Conservation (phyloP, 2,888 invertebrate genomes). For the Epinotia nisella region DNA sequence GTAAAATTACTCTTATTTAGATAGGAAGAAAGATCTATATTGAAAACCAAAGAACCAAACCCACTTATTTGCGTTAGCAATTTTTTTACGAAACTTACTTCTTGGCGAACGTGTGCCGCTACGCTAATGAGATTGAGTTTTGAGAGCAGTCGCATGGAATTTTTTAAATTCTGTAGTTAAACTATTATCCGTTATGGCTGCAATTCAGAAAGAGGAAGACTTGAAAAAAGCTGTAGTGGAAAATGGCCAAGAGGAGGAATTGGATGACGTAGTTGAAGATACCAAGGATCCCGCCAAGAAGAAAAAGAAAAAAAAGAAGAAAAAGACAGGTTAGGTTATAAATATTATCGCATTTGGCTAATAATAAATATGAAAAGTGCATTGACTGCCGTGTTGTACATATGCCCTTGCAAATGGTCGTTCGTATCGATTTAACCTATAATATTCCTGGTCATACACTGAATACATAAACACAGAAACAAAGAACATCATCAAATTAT, state of each 20-base stretch:
- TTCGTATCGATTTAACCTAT: conserved; percentile 13
- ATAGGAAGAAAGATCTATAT: not conserved
- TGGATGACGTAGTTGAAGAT: conserved; percentile 85
- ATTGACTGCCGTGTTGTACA: not conserved
- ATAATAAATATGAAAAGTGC: not conserved
- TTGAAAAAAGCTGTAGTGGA: conserved; percentile 69
- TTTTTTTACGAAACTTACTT: not conserved
- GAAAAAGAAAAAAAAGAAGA: conserved; percentile 95
- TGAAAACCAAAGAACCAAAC: not conserved
- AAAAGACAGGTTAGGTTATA: conserved; percentile 87
- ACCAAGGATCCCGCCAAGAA: conserved; percentile 89
- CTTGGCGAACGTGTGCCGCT: not conserved
- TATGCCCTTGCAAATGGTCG: conserved; percentile 11
- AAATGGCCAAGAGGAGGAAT: conserved; percentile 85
- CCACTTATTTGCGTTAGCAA: too few species aligned
- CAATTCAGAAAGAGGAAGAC: conserved; percentile 63
- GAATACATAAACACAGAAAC: conserved; percentile 22
- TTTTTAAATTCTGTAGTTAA: conserved; percentile 30
- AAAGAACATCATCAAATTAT: conserved; percentile 5
- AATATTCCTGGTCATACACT: conserved; percentile 1
- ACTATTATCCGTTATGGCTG: conserved; percentile 63
- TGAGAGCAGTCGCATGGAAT: conserved; percentile 39
- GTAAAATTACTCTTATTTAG: not conserved
- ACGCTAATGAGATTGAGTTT: conserved; percentile 38
- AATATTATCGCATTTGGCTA: conserved; percentile 39